Evolutionary conservation across 2,888 invertebrate species (phyloP), one percentile per base, ranked within the genome.

Genomic region (Diaphora mendica): DNA sequence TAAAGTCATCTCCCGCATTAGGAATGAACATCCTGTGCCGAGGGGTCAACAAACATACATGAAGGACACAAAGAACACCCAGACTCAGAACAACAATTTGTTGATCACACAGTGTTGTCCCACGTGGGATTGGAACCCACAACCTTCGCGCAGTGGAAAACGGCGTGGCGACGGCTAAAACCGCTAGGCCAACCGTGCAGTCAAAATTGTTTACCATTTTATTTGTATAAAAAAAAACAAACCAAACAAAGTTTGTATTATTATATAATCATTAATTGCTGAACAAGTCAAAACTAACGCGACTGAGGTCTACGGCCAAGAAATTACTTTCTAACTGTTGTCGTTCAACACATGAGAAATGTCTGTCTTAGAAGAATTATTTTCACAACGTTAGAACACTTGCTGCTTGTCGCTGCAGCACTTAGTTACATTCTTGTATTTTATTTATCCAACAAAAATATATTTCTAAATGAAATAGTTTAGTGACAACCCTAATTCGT

Each of bases 281-380:
- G 44, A 42, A 67, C 20, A 67, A 30, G 26, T 30, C 44, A 67
- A 48, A 67, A 67, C 44, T 67, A 23, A 67, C 30, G 48, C 48
- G 20, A 13, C 17, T 26, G 30, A 26, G 59, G 59, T 62, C 59
- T 62, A 62, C 30, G 59, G 59, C 26, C 59, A 62, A 26, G 30
- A 55, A 30, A 30, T 62, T 26, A 48, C 67, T 67, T 67, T 67
- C 67, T 67, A 67, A 67, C 67, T 67, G 67, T 67, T 48, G 67
- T 48, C 44, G 20, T 48, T 67, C 20, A 4, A 44, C 35, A 39
- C 0, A 64, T 30, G 48, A 33, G 30, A 62, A 62, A 17, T 15
- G 59, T 62, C 26, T 62, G 17, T 62, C 30, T 26, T 55, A 55
- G n/a, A 55, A 62, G 59, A 62, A 62, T 59, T 51, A 62, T 62